Evolutionary conservation across 2,797 vertebrate species (phyloP), one percentile per base, ranked within the genome.

Genomic region (Coregonus sp.): DNA sequence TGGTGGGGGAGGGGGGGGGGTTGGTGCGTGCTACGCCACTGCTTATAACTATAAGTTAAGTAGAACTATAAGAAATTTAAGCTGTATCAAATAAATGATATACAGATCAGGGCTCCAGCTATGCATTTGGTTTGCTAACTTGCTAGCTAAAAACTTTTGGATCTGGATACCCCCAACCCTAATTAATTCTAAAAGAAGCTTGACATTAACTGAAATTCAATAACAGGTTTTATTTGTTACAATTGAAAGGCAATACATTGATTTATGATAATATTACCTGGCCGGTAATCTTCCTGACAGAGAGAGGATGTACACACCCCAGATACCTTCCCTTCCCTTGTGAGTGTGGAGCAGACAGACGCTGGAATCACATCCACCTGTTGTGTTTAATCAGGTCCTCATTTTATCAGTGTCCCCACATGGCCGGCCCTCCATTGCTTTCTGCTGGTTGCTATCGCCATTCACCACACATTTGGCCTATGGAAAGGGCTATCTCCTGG

Each of bases 351-450:
- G 25, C 63, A 66, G 63, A 65, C 1, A 29, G n/a, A 33, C 3
- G 61, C 20, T 9, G 33, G 14, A 47, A 70, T 70, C 51, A 35
- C 9, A 35, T 61, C 1, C 25, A 70, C 54, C 67, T 70, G 33
- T 37, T 54, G 54, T 40, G 25, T 31, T 20, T 20, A 70, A 35
- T 70, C 74, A 69, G 74, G 16, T n/a, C 20, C 9, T 70, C 18
- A 52, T 70, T 70, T 25, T 59, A 70, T 76, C 73, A 18, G 50
- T 37, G 33, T 59, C 56, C 68, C 33, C 75, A 70, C 52, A 20
- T 61, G 51, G 18, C 18, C 20, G 7, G 9, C 31, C 31, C 40
- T 70, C 16, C 5, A 63, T 9, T 70, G 35, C 61, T 33, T 51
- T 31, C 51, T 37, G 56, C 72, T 16, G 54, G 18, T 40, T 37